Evolutionary conservation across 2,113 vertebrate species (phyloP).

Genomic region (Anolis carolinensis): DNA sequence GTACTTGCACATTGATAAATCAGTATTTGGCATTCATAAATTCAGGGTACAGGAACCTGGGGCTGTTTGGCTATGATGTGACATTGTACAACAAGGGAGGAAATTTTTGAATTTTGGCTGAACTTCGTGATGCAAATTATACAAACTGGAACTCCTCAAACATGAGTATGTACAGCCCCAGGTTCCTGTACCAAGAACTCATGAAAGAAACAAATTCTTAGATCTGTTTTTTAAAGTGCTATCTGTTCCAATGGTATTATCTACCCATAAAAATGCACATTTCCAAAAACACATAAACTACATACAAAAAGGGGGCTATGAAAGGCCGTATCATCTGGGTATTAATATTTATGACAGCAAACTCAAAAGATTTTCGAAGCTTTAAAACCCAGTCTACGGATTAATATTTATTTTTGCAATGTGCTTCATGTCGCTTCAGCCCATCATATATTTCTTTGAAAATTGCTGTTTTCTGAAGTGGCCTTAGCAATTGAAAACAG

Average conservation of each 20-base stretch:
- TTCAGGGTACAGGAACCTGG: constrained; percentile 3
- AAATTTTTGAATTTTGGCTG: neutral
- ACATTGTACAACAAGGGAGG: neutral
- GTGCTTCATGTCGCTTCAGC: neutral
- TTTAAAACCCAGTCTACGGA: constrained; percentile 9
- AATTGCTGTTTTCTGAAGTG: constrained; percentile 1
- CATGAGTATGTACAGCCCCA: too few relatives aligned
- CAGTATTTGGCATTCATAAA: constrained; percentile 10
- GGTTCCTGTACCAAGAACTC: too few relatives aligned
- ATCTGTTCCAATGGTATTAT: neutral
- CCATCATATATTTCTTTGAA: neutral
- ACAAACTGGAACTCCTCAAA: neutral
- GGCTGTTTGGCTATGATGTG: neutral
- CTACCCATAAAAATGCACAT: neutral
- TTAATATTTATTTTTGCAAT: constrained; percentile 19
- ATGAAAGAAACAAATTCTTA: neutral
- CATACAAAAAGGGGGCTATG: neutral
- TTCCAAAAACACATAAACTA: neutral
- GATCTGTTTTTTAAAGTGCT: neutral
- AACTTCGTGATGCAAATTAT: neutral
- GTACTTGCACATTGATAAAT: neutral
- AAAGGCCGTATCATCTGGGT: neutral
- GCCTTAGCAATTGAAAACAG: constrained; percentile 1
- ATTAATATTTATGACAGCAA: neutral
- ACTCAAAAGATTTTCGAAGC: neutral